phyloP scores from a whole-genome alignment of 2,888 invertebrate genomes.

The Boloria selene region DNA sequence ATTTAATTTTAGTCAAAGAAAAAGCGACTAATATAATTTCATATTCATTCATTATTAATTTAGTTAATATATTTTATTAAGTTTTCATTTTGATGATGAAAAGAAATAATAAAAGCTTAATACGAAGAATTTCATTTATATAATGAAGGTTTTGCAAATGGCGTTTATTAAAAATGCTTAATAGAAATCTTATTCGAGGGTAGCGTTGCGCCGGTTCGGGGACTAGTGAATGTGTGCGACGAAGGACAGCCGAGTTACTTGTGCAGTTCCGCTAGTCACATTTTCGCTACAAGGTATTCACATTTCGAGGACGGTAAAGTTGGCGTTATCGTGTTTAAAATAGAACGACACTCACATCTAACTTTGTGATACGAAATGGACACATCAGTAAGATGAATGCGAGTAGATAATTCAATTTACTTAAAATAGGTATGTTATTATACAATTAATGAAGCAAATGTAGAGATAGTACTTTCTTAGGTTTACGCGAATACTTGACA shows the following conservation, averaged over 20 bases:
- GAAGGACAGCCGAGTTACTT: slow-evolving; percentile 76
- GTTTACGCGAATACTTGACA: too few species aligned
- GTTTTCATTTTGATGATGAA: neutral
- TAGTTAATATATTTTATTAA: neutral
- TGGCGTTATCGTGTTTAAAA: slow-evolving; percentile 81
- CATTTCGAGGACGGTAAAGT: slow-evolving; percentile 81
- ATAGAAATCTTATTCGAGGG: neutral
- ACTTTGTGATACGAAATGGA: slow-evolving; percentile 80
- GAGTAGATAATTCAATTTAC: slow-evolving; percentile 23
- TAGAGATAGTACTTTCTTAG: too few species aligned
- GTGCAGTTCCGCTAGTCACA: slow-evolving; percentile 81
- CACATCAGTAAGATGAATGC: slow-evolving; percentile 49
- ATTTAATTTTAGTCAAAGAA: too few species aligned
- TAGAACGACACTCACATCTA: slow-evolving; percentile 79
- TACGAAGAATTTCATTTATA: too few species aligned
- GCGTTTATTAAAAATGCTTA: neutral
- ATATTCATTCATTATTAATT: neutral
- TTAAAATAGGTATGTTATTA: neutral
- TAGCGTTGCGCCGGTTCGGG: slow-evolving; percentile 3
- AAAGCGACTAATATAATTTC: too few species aligned
- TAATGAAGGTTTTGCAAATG: too few species aligned
- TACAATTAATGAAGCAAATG: too few species aligned
- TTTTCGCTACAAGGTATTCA: slow-evolving; percentile 82
- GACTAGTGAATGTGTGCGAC: slow-evolving; percentile 53
- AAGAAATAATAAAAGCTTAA: too few species aligned